These are phyloP conservation scores for Garrulus glandarius DNA, from an alignment of 2,797 vertebrate species.

Conservation along the genomic window DNA sequence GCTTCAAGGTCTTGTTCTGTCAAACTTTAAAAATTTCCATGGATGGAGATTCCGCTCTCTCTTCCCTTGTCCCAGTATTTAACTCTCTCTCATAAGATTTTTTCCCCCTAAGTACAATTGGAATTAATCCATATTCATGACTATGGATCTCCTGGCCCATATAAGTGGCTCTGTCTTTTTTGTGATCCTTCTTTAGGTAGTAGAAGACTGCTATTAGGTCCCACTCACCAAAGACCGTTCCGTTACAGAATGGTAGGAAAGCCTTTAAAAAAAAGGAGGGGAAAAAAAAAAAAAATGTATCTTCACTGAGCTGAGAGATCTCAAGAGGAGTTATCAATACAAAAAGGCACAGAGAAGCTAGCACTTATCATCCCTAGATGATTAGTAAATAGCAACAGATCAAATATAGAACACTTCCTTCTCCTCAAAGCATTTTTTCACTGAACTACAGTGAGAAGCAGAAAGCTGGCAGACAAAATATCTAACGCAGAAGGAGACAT, in stretches of 20 bases:
- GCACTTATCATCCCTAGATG: not conserved
- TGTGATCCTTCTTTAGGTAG: not conserved
- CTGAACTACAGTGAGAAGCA: not conserved
- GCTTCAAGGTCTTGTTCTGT: not conserved
- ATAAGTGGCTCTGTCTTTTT: not conserved
- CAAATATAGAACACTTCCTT: not conserved
- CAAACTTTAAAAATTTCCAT: not conserved
- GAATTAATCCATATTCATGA: not conserved
- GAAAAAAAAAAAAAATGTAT: accelerated
- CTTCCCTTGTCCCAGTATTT: not conserved
- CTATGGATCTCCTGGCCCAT: not conserved
- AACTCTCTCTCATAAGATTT: not conserved
- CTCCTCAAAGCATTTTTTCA: not conserved
- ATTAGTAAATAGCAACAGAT: not conserved
- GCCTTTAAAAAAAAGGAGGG: not conserved
- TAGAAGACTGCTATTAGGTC: not conserved
- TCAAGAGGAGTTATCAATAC: not conserved
- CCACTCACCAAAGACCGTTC: not conserved
- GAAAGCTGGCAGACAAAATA: not conserved
- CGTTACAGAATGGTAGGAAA: not conserved
- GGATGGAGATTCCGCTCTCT: not conserved
- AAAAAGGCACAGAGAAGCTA: not conserved
- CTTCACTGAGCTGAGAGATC: not conserved
- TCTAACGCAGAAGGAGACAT: not conserved
- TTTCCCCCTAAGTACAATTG: not conserved